Evolutionary conservation across 2,888 invertebrate genomes (phyloP).

Genomic region (Merodon equestris): DNA sequence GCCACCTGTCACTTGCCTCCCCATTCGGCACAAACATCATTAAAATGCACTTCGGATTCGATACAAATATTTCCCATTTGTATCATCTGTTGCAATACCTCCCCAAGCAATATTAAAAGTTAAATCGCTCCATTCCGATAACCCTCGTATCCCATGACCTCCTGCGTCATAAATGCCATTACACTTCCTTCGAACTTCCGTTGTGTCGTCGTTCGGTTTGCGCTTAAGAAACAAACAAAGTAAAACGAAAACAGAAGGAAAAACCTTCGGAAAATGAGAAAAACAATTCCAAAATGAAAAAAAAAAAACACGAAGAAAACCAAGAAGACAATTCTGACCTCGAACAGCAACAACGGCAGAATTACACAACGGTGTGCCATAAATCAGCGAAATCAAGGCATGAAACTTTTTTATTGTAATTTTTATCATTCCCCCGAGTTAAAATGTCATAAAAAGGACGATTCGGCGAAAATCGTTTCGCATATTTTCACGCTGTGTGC

Average conservation of each 20-base stretch:
- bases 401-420: constrained; percentile 71
- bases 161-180: constrained; percentile 22
- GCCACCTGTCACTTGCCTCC: not conserved
- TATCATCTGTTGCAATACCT: constrained; percentile 68
- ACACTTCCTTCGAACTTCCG: constrained; percentile 12
- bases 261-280: constrained; percentile 13
- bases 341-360: constrained; percentile 52
- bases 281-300: constrained; percentile 14
- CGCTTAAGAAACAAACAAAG: constrained; percentile 13
- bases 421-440: constrained; percentile 71
- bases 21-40: constrained; percentile 43
- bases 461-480: constrained; percentile 70
- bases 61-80: constrained; percentile 67
- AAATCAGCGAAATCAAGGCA: constrained; percentile 71
- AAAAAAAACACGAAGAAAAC: constrained; percentile 35
- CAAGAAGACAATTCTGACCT: constrained; percentile 65
- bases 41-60: constrained; percentile 60
- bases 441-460: constrained; percentile 72
- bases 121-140: constrained; percentile 47
- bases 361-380: constrained; percentile 69
- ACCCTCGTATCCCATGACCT: constrained; percentile 7
- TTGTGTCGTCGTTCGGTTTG: constrained; percentile 9
- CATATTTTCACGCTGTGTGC: constrained; percentile 69
- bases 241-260: not conserved
- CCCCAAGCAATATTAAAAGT: constrained; percentile 67